Evolutionary conservation across 2,113 vertebrate genomes (phyloP), one percentile per base, ranked within the genome.

Genomic region (Cebus imitator): DNA sequence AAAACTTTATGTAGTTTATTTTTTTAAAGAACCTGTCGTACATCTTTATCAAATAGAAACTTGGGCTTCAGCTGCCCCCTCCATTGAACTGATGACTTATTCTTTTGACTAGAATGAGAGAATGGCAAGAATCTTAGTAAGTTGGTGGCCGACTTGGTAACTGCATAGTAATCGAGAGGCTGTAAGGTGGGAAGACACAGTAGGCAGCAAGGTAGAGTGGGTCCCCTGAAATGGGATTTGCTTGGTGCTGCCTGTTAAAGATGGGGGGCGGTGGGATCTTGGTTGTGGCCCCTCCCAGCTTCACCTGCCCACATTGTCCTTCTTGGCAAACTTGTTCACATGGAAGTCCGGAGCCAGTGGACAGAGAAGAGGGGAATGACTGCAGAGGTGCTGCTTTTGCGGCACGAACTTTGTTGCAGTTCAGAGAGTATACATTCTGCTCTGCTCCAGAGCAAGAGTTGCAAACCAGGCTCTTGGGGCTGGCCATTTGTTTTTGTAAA

Each of bases 1-100:
- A 97, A 90, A 66, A 94, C 96, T 97, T 97, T 96, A 95, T 83
- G 96, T 97, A 96, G 98, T 68, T 96, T 96, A 97, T 97, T 98
- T 98, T 98, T 97, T 97, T 92, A 95, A 96, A 93, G 79, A 94
- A 91, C 25, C 9, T 92, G 20, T 89, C 83, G 18, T 91, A 97
- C 21, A 55, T 97, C 88, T 96, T 95, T 96, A 80, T 95, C 50
- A 93, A 84, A 73, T 70, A 94, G 64, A 95, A 95, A 79, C 40
- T 45, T 90, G 90, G 83, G 89, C 89, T 70, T 58, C 82, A 61
- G 85, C 43, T 6, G 12, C 12, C 61, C n/a, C 21, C 3, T 0
- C 45, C 40, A 87, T 37, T 35, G 84, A 96, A 90, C 16, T 9
- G 30, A 86, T 81, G 17, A 78, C 52, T 91, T 92, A 64, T 18